Conservation (phyloP, 2,888 invertebrate species). For the Apotomis betuletana region DNA sequence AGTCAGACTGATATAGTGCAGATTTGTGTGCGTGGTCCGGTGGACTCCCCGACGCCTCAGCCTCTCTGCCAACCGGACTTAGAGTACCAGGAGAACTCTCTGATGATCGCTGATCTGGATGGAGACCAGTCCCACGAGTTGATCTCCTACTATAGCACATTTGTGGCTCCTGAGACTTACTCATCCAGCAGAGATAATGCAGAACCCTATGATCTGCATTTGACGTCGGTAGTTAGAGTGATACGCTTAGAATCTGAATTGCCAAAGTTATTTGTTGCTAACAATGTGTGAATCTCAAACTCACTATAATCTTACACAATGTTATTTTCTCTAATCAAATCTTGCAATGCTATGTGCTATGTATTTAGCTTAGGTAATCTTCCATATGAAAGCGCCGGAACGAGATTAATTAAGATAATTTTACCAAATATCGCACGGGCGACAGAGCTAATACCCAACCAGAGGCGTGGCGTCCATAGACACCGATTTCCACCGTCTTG, state of each 20-base stretch:
- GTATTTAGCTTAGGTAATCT: neutral
- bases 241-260: slow-evolving; percentile 88
- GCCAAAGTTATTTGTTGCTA: slow-evolving; percentile 86
- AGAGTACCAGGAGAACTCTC: slow-evolving; percentile 87
- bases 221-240: slow-evolving; percentile 87
- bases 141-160: slow-evolving; percentile 89
- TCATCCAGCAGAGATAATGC: slow-evolving; percentile 61
- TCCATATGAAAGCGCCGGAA: neutral
- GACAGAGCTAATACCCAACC: no score
- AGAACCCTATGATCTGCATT: slow-evolving; percentile 79
- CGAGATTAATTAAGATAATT: no score
- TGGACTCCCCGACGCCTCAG: slow-evolving; percentile 61
- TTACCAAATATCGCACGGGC: no score
- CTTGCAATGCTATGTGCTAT: neutral
- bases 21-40: slow-evolving; percentile 83
- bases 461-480: no score
- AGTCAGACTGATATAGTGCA: slow-evolving; percentile 91
- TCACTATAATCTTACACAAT: neutral
- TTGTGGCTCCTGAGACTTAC: slow-evolving; percentile 74
- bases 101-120: slow-evolving; percentile 89
- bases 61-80: slow-evolving; percentile 89
- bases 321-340: neutral
- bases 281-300: slow-evolving; percentile 48
- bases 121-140: slow-evolving; percentile 90
- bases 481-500: no score